Evolutionary conservation across 2,113 vertebrate species (phyloP), one percentile per base, ranked within the genome.

Genomic region (Danionella cerebrum): DNA sequence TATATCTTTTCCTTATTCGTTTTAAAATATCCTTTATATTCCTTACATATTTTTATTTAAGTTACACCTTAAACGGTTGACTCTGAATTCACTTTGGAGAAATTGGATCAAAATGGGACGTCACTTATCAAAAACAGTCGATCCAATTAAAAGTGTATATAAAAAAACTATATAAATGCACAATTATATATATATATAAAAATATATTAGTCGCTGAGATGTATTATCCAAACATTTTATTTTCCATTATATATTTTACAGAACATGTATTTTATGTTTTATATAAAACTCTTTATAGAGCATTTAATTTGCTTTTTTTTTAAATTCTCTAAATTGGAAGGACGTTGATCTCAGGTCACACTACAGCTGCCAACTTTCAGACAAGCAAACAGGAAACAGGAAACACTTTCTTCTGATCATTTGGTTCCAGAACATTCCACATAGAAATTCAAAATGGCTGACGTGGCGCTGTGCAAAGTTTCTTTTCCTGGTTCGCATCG

Each of bases 1-100:
- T 36, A 63, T 48, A 22, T 48, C 13, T n/a, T 63, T 33, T 63
- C 19, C 27, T 70, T 82, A 79, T 81, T 83, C 88, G 86, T 89
- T 91, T 89, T 90, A 90, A 88, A 84, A 79, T 85, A 81, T 88
- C 86, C 88, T 84, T 64, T 88, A 25, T 84, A 87, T 87, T 89
- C 84, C 86, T 87, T 92, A 31, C 7, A 85, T 84, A 79, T 80
- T 55, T 38, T 36, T 36, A 12, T 36, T 22, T 24, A 24, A 35
- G 18, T 62, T 24, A 45, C 53, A 33, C 10, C n/a, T n/a, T n/a
- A n/a, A n/a, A n/a, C n/a, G n/a, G n/a, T n/a, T n/a, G n/a, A n/a
- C n/a, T n/a, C n/a, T n/a, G n/a, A n/a, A n/a, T n/a, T n/a, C n/a
- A n/a, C n/a, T n/a, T n/a, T n/a, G n/a, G n/a, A n/a, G 29, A 1